Conservation (phyloP, 35 echinoderm and acorn worm species). For the Ophiothrix spiculata region DNA sequence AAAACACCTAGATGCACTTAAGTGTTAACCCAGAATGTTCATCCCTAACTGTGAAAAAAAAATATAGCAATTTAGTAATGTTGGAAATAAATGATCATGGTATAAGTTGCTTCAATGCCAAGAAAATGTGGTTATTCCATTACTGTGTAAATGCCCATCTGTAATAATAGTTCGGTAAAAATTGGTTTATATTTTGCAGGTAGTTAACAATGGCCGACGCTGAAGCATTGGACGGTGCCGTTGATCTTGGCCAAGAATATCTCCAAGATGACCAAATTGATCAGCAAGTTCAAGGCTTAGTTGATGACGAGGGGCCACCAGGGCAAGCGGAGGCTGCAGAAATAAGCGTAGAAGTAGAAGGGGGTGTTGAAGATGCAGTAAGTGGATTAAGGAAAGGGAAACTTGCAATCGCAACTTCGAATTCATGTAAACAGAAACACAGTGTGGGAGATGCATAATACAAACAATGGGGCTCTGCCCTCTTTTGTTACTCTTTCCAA, state of each 20-base stretch:
- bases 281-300: neutral
- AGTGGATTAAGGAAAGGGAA: neutral
- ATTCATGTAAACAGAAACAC: neutral
- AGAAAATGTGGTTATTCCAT: no score
- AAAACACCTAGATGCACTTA: no score
- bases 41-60: no score
- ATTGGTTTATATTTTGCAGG: no score
- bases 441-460: neutral
- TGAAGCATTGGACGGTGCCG: neutral
- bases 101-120: no score
- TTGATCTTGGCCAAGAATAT: neutral
- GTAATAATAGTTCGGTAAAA: no score
- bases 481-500: neutral
- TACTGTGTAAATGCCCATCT: no score
- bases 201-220: no score
- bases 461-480: neutral
- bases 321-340: no score
- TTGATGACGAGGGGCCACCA: neutral
- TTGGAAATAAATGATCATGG: no score
- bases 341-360: conserved; percentile 5
- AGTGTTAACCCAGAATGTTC: no score
- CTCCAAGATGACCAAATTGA: neutral
- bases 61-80: no score
- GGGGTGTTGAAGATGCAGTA: conserved; percentile 30
- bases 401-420: neutral